Evolutionary conservation across 2,888 invertebrate genomes (phyloP).

Genomic region (Acrocera orbiculus): DNA sequence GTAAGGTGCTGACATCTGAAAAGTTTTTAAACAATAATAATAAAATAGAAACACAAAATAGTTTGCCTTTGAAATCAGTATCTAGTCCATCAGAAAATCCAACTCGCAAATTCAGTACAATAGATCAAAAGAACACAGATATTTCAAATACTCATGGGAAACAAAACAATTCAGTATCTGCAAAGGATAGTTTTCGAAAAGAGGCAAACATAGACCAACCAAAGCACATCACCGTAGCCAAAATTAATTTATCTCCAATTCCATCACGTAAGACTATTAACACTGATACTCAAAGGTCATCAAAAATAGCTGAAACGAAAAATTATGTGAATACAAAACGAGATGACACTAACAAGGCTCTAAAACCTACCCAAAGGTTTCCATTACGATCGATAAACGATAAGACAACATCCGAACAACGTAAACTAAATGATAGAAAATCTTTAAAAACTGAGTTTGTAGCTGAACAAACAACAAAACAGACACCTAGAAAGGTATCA

Average conservation of each 20-base stretch:
- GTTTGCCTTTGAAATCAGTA: too few relatives aligned
- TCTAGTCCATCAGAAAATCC: background rate
- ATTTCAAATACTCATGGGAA: background rate
- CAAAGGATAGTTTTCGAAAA: too few relatives aligned
- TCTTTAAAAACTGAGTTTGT: background rate
- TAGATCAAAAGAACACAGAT: background rate
- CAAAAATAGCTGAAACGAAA: conserved; percentile 9
- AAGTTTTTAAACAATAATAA: too few relatives aligned
- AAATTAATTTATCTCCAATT: conserved; percentile 13
- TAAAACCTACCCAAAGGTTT: conserved; percentile 1
- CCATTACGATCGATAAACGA: background rate
- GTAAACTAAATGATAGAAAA: background rate
- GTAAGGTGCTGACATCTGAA: conserved; percentile 2
- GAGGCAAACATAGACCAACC: too few relatives aligned
- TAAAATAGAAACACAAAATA: too few relatives aligned
- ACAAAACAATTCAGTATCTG: background rate
- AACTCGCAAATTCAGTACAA: background rate
- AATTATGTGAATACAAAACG: too few relatives aligned
- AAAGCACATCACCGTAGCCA: conserved; percentile 14
- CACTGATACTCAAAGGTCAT: conserved; percentile 11
- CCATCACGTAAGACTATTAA: conserved; percentile 9
- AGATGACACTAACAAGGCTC: too few relatives aligned
- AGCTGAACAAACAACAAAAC: background rate
- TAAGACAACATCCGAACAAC: conserved; percentile 2
- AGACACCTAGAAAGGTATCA: conserved; percentile 10